phyloP scores from a whole-genome alignment of 2,113 vertebrate species.

The Trematomus loennbergii region DNA sequence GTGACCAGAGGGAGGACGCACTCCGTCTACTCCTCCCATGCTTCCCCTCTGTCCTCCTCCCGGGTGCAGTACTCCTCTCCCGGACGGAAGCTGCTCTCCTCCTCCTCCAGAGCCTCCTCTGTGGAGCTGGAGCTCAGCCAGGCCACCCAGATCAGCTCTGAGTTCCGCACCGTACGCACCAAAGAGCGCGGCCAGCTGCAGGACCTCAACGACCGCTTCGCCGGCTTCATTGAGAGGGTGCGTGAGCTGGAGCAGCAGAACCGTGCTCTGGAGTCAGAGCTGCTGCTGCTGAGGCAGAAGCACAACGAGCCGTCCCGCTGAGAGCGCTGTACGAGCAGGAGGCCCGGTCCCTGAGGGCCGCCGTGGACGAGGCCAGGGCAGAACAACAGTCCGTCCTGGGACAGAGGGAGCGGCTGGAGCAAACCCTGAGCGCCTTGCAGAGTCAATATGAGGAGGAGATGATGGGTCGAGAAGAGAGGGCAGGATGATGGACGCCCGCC shows the following conservation, averaged over 20 bases:
- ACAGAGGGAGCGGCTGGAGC: slow-evolving; percentile 76
- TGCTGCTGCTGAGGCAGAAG: slow-evolving; percentile 79
- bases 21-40: too few species aligned
- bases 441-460: slow-evolving; percentile 73
- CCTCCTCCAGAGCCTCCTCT: too few species aligned
- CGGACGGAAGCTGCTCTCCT: too few species aligned
- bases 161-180: slow-evolving; percentile 74
- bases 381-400: too few species aligned
- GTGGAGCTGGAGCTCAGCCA: slow-evolving; percentile 83
- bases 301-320: slow-evolving; percentile 91
- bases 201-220: slow-evolving; percentile 85
- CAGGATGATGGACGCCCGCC: slow-evolving; percentile 79
- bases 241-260: slow-evolving; percentile 85
- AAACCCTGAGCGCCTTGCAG: slow-evolving; percentile 76
- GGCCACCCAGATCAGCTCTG: slow-evolving; percentile 76
- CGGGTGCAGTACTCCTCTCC: too few species aligned
- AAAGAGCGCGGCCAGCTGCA: slow-evolving; percentile 84
- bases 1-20: too few species aligned
- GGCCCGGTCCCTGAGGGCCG: slow-evolving; percentile 78
- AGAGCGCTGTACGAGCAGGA: slow-evolving; percentile 76
- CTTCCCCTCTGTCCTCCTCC: too few species aligned
- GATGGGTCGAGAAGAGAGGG: slow-evolving; percentile 79
- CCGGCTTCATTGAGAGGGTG: slow-evolving; percentile 85
- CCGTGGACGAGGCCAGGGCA: too few species aligned
- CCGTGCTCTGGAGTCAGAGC: slow-evolving; percentile 65